A percentile compares a stretch with the other conserved stretches of the same genome.
phyloP scores from a whole-genome alignment of 2,113 vertebrate genomes.

The Anas platyrhynchos region DNA sequence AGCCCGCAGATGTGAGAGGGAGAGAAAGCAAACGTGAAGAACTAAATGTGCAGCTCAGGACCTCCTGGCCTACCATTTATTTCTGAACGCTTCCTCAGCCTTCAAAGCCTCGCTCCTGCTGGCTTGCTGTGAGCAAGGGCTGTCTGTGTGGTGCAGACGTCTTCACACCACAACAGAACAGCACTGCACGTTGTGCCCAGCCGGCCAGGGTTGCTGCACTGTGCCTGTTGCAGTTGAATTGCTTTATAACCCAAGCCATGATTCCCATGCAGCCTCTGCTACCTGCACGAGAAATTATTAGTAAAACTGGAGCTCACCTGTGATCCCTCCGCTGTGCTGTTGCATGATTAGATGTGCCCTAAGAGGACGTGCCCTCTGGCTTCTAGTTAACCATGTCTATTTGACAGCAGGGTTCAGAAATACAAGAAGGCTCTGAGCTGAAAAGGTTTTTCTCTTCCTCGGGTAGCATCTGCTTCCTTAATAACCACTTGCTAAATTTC shows the following conservation, averaged over 20 bases:
- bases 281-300: neutral
- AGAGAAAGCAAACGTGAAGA: neutral
- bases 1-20: neutral
- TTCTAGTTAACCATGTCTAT: neutral
- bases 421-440: neutral
- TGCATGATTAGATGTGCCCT: neutral
- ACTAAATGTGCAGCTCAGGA: neutral
- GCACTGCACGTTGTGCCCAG: neutral
- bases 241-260: neutral
- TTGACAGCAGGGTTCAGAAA: neutral
- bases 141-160: neutral
- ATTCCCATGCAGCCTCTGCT: neutral
- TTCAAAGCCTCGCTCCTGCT: neutral
- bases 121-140: neutral
- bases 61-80: neutral
- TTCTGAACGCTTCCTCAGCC: neutral
- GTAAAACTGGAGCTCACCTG: neutral
- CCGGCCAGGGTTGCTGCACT: neutral
- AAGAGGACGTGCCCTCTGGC: neutral
- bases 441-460: constrained; percentile 3
- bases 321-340: neutral
- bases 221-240: neutral
- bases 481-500: neutral
- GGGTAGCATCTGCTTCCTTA: neutral
- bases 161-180: neutral